Evolutionary conservation across 2,888 invertebrate species (phyloP).

Genomic region (Sclerodermus sp.): DNA sequence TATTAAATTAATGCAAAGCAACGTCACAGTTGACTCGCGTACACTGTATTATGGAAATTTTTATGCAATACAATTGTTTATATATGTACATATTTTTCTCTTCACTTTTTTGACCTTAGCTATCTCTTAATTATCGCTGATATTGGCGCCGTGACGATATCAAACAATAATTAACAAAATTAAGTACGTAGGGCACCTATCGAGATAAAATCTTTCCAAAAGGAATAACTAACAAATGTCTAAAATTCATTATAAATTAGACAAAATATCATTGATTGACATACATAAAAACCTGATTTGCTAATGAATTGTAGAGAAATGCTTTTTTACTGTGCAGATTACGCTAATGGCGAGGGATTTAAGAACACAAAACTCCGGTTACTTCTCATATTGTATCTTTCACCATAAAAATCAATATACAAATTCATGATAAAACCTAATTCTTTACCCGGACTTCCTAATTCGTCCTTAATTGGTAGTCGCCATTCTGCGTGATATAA

Average conservation of each 20-base stretch:
- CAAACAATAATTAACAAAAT: slow-evolving; percentile 2
- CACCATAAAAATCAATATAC: no score
- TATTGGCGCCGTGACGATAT: no score
- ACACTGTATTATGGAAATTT: slow-evolving; percentile 10
- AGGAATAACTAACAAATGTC: not conserved
- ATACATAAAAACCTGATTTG: no score
- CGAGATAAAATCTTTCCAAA: not conserved
- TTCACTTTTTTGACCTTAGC: no score
- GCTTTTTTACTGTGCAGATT: no score
- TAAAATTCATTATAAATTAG: slow-evolving; percentile 1
- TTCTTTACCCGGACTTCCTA: slow-evolving; percentile 48
- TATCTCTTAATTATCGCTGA: no score
- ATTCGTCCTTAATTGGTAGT: slow-evolving; percentile 95
- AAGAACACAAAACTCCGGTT: no score
- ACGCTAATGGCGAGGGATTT: no score
- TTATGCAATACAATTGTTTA: slow-evolving; percentile 6
- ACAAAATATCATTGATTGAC: no score
- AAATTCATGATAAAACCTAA: no score
- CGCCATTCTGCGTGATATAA: slow-evolving; percentile 99
- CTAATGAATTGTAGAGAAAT: no score
- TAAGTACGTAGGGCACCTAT: slow-evolving; percentile 19
- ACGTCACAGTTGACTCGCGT: slow-evolving; percentile 14
- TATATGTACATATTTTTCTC: slow-evolving; percentile 22
- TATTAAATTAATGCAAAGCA: slow-evolving; percentile 24
- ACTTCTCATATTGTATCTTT: no score